phyloP scores from a whole-genome alignment of 2,888 invertebrate genomes.

The Phasia obesa region DNA sequence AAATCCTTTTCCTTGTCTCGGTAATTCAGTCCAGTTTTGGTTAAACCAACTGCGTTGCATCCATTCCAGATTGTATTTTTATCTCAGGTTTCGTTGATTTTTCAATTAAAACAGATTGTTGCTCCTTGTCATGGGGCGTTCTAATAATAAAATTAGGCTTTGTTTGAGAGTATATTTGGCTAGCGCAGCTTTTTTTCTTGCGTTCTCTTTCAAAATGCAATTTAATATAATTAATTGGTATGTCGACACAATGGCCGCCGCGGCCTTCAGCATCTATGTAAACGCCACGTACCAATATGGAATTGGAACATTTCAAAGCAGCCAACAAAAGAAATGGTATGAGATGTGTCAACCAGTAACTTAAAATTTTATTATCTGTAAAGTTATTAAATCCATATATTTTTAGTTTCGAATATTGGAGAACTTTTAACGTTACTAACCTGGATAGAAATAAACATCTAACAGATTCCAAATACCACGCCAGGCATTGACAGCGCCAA shows the following conservation, averaged over 20 bases:
- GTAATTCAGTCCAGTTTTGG: slow-evolving; percentile 31
- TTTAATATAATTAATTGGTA: slow-evolving; percentile 92
- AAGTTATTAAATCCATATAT: background rate
- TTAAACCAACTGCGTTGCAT: slow-evolving; percentile 76
- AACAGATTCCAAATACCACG: slow-evolving; percentile 92
- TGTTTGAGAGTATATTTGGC: slow-evolving; percentile 47
- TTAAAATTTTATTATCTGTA: slow-evolving; percentile 87
- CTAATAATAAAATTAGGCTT: slow-evolving; percentile 59
- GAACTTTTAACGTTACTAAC: slow-evolving; percentile 80
- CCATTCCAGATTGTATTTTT: slow-evolving; percentile 71
- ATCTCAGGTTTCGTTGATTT: slow-evolving; percentile 72
- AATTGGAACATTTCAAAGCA: slow-evolving; percentile 92
- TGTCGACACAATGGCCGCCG: slow-evolving; percentile 91
- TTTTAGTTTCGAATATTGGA: background rate
- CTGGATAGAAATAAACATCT: slow-evolving; percentile 90
- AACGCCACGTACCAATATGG: slow-evolving; percentile 92
- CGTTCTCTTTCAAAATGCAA: slow-evolving; percentile 89
- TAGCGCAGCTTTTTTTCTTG: slow-evolving; percentile 83
- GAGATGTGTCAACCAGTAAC: slow-evolving; percentile 91
- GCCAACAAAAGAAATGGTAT: slow-evolving; percentile 89
- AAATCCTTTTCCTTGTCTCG: slow-evolving; percentile 2
- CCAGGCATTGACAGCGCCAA: slow-evolving; percentile 94
- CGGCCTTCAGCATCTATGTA: slow-evolving; percentile 94
- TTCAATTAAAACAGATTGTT: slow-evolving; percentile 77
- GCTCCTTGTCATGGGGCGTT: slow-evolving; percentile 74